phyloP scores from a whole-genome alignment of 2,113 vertebrate species.

The Cavia aperea region DNA sequence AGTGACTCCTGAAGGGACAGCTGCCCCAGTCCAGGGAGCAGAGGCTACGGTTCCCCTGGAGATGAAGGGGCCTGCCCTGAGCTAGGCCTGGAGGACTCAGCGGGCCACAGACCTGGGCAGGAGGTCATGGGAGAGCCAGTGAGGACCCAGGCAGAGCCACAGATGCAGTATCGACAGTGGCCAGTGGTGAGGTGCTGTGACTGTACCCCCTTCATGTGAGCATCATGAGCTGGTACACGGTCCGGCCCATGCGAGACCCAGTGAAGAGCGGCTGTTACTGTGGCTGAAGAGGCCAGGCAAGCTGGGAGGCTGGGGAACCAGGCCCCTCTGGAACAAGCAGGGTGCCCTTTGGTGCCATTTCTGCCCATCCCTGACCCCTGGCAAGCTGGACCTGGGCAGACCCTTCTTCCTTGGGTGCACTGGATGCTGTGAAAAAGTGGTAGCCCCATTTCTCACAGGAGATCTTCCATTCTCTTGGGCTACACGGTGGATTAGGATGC shows the following conservation, averaged over 20 bases:
- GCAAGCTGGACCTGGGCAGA: background rate
- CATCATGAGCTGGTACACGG: background rate
- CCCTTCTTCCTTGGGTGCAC: background rate
- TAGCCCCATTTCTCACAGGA: rapidly evolving
- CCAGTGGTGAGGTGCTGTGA: background rate
- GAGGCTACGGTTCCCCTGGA: background rate
- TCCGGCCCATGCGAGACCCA: background rate
- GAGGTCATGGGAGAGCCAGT: background rate
- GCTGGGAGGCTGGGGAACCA: too few relatives aligned
- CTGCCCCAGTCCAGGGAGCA: background rate
- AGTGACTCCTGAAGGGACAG: background rate
- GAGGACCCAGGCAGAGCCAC: background rate
- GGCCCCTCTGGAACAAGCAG: background rate
- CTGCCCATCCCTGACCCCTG: background rate
- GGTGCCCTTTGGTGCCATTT: background rate
- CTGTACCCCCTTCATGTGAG: background rate
- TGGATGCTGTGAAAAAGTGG: background rate
- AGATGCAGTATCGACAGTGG: background rate
- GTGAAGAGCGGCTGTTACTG: background rate
- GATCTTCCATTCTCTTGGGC: rapidly evolving
- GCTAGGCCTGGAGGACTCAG: background rate
- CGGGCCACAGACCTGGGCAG: background rate
- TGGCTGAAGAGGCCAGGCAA: background rate
- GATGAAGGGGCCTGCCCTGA: too few relatives aligned
- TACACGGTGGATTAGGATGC: background rate